Evolutionary conservation across 2,797 vertebrate species (phyloP).

Genomic region (Sorex maritimensis): DNA sequence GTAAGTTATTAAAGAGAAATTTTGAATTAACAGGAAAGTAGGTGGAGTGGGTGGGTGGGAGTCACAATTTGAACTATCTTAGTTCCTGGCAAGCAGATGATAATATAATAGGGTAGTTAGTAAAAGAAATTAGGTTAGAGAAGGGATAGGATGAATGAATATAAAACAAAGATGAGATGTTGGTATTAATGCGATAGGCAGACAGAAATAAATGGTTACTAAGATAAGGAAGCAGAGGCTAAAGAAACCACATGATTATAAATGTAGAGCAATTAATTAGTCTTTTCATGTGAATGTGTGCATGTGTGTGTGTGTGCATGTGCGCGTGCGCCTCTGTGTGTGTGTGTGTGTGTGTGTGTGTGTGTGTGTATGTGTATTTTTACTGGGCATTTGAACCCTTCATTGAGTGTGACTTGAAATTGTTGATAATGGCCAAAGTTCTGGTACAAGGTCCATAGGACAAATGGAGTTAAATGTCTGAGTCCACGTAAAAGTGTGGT

Average conservation of each 20-base stretch:
- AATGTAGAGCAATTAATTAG: conserved; percentile 88
- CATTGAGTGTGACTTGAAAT: conserved; percentile 84
- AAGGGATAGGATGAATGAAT: conserved; percentile 73
- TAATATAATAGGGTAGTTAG: conserved; percentile 81
- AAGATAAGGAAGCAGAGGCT: conserved; percentile 88
- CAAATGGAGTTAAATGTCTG: conserved; percentile 64
- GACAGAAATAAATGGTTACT: conserved; percentile 89
- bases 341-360: conserved; percentile 30
- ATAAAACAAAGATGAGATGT: conserved; percentile 86
- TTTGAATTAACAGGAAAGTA: conserved; percentile 72
- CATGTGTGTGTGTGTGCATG: not conserved
- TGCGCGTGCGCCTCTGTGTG: not conserved
- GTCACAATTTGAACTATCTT: conserved; percentile 68
- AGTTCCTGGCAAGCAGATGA: not conserved
- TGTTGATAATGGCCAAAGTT: conserved; percentile 79
- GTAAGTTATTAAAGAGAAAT: not conserved
- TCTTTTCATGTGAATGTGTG: conserved; percentile 79
- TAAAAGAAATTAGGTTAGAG: conserved; percentile 85
- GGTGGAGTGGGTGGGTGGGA: not conserved
- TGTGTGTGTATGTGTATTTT: conserved; percentile 65
- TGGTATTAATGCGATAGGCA: conserved; percentile 84
- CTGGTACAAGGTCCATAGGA: not conserved
- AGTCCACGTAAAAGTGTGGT: conserved; percentile 63
- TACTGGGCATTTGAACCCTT: conserved; percentile 79
- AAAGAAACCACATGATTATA: conserved; percentile 89